A percentile compares a stretch with the other conserved stretches of the same genome.
These are phyloP conservation scores for Baccha elongata DNA, from an alignment of 2,888 invertebrate species.

Conservation along the genomic window DNA sequence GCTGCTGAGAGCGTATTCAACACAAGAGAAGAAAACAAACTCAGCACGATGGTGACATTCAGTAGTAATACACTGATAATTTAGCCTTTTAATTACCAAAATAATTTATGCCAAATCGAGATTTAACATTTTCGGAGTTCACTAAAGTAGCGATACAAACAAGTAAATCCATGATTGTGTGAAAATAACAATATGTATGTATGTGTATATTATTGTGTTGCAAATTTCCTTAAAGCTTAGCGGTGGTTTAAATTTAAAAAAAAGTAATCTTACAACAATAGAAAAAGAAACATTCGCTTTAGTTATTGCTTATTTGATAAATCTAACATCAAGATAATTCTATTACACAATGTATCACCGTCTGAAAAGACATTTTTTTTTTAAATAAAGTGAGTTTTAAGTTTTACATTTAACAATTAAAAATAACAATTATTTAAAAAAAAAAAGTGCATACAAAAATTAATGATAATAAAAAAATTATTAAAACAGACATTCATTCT, in stretches of 20 bases:
- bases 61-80: too few species aligned
- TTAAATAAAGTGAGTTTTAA: not conserved
- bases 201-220: too few species aligned
- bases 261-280: not conserved
- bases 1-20: too few species aligned
- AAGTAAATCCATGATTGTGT: too few species aligned
- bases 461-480: too few species aligned
- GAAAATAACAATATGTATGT: too few species aligned
- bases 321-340: not conserved
- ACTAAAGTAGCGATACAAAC: too few species aligned
- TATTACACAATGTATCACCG: not conserved
- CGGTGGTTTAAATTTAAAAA: slow-evolving; percentile 12
- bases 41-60: too few species aligned
- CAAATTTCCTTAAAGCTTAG: slow-evolving; percentile 14
- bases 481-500: not conserved
- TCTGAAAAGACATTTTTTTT: not conserved
- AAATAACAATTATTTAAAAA: not conserved
- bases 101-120: too few species aligned
- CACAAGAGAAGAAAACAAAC: too few species aligned
- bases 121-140: too few species aligned
- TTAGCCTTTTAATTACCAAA: too few species aligned
- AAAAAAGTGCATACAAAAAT: not conserved
- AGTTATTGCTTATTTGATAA: not conserved
- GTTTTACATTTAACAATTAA: not conserved
- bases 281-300: not conserved